phyloP scores from a whole-genome alignment of 2,797 vertebrate genomes.

The Anguilla pacifica region DNA sequence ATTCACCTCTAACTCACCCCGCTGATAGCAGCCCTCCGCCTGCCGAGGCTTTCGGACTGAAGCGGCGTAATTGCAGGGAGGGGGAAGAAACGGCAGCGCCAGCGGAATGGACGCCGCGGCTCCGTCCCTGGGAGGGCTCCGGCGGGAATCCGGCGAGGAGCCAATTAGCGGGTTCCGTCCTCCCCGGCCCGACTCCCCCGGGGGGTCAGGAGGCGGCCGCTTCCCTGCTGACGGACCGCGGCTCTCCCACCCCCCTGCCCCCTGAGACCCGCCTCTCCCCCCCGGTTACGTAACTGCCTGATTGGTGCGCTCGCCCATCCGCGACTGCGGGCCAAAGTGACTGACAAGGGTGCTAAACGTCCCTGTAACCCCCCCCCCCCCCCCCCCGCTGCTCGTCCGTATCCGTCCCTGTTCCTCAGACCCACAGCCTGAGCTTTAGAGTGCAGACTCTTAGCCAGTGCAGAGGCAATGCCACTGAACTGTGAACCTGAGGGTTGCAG shows the following conservation, averaged over 20 bases:
- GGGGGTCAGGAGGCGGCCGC: constrained; percentile 43
- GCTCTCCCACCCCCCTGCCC: background rate
- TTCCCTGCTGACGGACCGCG: background rate
- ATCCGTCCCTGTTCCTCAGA: background rate
- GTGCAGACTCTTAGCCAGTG: background rate
- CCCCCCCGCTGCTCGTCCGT: background rate
- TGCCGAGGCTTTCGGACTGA: background rate
- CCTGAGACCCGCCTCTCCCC: background rate
- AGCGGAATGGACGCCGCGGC: background rate
- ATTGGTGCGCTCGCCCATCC: background rate
- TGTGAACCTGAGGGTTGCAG: background rate
- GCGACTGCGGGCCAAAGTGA: background rate
- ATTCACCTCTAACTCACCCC: background rate
- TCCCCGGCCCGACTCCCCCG: constrained; percentile 22
- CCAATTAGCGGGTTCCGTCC: constrained; percentile 26
- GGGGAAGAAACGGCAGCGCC: background rate
- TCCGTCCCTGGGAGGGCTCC: background rate
- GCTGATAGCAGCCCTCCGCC: background rate
- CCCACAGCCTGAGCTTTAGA: background rate
- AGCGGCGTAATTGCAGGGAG: background rate
- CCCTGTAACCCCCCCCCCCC: too few relatives aligned
- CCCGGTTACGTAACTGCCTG: background rate
- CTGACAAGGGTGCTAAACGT: background rate
- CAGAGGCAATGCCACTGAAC: background rate
- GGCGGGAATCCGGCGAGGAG: constrained; percentile 16